Percentiles rank a stretch among this genome's conserved stretches.
Evolutionary conservation across 2,888 invertebrate species (phyloP).

Genomic region (Perizoma flavofasciatum): DNA sequence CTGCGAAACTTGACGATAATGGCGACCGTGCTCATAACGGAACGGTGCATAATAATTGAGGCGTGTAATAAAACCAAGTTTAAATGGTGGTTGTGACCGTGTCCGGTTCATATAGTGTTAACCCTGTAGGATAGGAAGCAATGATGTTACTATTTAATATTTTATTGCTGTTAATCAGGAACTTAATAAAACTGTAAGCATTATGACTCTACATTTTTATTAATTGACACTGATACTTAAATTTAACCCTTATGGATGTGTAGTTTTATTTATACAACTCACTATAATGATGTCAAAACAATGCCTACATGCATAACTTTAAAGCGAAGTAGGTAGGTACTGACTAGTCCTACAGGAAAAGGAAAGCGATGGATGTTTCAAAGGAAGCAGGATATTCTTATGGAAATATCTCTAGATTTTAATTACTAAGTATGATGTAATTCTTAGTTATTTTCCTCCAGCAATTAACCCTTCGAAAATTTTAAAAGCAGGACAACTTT

Average conservation of each 20-base stretch:
- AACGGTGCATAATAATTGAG: constrained; percentile 48
- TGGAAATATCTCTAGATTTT: constrained; percentile 8
- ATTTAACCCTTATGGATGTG: background rate
- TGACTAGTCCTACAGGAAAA: constrained; percentile 5
- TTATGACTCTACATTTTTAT: background rate
- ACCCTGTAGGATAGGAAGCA: constrained; percentile 21
- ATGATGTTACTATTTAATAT: constrained; percentile 12
- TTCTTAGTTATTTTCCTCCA: constrained; percentile 3
- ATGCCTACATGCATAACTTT: background rate
- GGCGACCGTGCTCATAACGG: constrained; percentile 39
- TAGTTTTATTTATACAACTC: background rate
- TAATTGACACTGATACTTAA: background rate
- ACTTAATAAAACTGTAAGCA: constrained; percentile 13
- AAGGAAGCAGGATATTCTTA: constrained; percentile 10
- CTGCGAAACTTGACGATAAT: constrained; percentile 47
- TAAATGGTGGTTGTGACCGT: constrained; percentile 32
- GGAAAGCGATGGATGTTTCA: background rate
- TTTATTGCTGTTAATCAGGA: constrained; percentile 16
- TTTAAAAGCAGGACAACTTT: constrained; percentile 2
- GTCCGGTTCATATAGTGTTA: constrained; percentile 24
- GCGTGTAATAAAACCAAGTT: constrained; percentile 40
- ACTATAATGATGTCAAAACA: constrained; percentile 1
- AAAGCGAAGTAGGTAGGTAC: background rate
- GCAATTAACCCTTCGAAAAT: background rate
- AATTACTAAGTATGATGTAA: background rate